Conservation (phyloP, 1,140 invertebrate species). For the Tetramorium simillimum region DNA sequence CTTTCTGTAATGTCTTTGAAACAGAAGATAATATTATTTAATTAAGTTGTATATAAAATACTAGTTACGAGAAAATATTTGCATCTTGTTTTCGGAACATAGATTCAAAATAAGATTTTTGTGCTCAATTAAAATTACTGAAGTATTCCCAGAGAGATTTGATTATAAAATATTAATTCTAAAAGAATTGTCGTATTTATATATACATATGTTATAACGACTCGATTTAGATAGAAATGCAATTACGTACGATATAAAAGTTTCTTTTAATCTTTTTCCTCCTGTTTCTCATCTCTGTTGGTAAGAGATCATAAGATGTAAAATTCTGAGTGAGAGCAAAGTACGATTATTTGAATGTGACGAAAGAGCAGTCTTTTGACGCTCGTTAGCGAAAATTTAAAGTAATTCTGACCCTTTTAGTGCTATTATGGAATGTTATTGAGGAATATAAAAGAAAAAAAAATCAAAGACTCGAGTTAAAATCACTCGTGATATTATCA, state of each 20-base stretch:
- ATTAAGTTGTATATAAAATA: conserved; percentile 19
- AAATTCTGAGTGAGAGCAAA: background rate
- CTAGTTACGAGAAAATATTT: conserved; percentile 3
- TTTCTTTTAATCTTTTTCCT: background rate
- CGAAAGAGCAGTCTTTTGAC: background rate
- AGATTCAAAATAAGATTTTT: background rate
- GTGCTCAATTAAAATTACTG: background rate
- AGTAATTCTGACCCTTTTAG: background rate
- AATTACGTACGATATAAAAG: background rate
- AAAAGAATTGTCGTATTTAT: background rate
- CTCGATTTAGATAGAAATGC: conserved; percentile 1
- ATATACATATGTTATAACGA: background rate
- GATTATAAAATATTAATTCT: conserved; percentile 9
- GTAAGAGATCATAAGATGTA: background rate
- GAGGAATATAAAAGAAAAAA: background rate
- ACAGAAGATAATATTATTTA: background rate
- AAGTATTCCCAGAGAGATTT: background rate
- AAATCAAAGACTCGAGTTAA: background rate
- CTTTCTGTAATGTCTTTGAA: background rate
- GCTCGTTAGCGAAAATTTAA: background rate
- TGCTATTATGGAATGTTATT: background rate
- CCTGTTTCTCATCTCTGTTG: background rate
- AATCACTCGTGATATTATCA: background rate
- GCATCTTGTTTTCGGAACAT: background rate
- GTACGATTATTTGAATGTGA: background rate